These are phyloP conservation scores for Spialia ferax DNA, from an alignment of 2,888 invertebrate species.

Conservation along the genomic window DNA sequence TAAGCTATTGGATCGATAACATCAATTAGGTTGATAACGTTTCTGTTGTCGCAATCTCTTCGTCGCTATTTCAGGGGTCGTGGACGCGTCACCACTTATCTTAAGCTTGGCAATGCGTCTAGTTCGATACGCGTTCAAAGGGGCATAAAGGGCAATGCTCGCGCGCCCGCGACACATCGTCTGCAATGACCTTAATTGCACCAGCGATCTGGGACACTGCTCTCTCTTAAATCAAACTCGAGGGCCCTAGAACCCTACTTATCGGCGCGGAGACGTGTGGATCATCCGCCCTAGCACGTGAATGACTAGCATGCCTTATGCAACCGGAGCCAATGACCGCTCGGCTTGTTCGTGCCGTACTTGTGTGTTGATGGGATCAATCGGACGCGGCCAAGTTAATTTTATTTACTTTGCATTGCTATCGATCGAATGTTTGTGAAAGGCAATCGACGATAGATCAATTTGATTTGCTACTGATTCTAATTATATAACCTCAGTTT, in stretches of 20 bases:
- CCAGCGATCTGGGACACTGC: slow-evolving; percentile 75
- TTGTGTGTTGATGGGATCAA: slow-evolving; percentile 60
- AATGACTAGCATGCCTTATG: slow-evolving; percentile 68
- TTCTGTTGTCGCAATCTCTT: too few species aligned
- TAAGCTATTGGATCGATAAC: too few species aligned
- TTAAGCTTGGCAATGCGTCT: slow-evolving; percentile 30
- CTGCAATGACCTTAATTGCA: slow-evolving; percentile 81
- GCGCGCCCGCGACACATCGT: slow-evolving; percentile 63
- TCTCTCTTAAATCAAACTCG: slow-evolving; percentile 85
- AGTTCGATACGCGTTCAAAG: slow-evolving; percentile 45
- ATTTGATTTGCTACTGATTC: slow-evolving; percentile 26
- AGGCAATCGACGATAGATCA: slow-evolving; percentile 47
- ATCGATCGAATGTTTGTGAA: slow-evolving; percentile 61
- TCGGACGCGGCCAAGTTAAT: slow-evolving; percentile 41
- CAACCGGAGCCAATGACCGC: slow-evolving; percentile 75
- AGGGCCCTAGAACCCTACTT: slow-evolving; percentile 83
- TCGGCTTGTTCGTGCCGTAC: slow-evolving; percentile 58
- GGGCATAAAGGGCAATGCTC: slow-evolving; percentile 54
- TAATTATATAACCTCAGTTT: slow-evolving; percentile 19
- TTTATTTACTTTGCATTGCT: slow-evolving; percentile 55
- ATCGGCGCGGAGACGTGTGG: slow-evolving; percentile 57
- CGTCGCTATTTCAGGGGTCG: too few species aligned
- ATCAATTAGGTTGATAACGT: too few species aligned
- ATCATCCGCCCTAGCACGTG: slow-evolving; percentile 70
- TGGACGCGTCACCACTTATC: slow-evolving; percentile 17